Evolutionary conservation across 2,113 vertebrate genomes (phyloP).

Genomic region (Oncorhynchus masou): DNA sequence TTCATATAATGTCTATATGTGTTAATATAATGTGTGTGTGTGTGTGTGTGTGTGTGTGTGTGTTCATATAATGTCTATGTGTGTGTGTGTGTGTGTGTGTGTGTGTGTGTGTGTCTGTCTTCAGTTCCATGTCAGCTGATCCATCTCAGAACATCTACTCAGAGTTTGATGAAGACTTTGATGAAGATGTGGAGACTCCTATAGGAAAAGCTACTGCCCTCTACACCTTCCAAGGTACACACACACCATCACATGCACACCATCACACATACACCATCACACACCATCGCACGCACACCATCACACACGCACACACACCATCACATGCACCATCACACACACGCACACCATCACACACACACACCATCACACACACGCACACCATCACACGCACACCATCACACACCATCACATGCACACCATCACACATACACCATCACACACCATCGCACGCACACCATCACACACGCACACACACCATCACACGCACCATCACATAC

Average conservation of each 20-base stretch:
- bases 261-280: too few species aligned
- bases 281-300: too few species aligned
- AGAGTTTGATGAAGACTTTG: constrained; percentile 82
- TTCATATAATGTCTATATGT: too few species aligned
- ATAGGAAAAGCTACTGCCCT: constrained; percentile 80
- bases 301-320: background rate
- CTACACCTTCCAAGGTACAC: constrained; percentile 81
- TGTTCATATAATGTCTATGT: too few species aligned
- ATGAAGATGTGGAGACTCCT: constrained; percentile 69
- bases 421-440: too few species aligned
- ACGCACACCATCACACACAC: background rate
- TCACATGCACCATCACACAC: background rate
- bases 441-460: too few species aligned
- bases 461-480: too few species aligned
- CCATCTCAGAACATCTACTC: constrained; percentile 47
- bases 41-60: background rate
- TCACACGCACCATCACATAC: too few species aligned
- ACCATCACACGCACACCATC: too few species aligned
- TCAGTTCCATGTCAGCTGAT: constrained; percentile 30
- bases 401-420: too few species aligned
- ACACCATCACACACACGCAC: too few species aligned
- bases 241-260: too few species aligned
- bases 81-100: background rate
- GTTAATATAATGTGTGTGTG: background rate
- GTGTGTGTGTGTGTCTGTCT: constrained; percentile 4